A percentile compares a stretch with the other conserved stretches of the same genome.
These are phyloP conservation scores for Chymomyza caudatula DNA, from an alignment of 2,888 invertebrate genomes.

Conservation along the genomic window DNA sequence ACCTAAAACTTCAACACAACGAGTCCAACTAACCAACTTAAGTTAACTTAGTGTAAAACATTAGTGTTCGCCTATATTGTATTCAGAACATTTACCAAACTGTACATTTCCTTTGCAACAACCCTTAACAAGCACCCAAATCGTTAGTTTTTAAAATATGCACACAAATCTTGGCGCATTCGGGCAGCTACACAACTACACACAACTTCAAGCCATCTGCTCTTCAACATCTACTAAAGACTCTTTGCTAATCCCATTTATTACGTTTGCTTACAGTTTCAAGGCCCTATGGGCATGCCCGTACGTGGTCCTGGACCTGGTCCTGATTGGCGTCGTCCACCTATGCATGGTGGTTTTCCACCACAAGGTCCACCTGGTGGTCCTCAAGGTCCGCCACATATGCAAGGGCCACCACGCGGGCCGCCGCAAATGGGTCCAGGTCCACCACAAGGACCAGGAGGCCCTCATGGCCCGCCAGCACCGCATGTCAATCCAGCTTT, in stretches of 20 bases:
- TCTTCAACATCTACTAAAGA: not conserved
- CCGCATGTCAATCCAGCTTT: conserved; percentile 98
- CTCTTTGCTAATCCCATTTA: not conserved
- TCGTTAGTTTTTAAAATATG: not conserved
- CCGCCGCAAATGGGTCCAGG: conserved; percentile 80
- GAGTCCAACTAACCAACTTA: conserved; percentile 55
- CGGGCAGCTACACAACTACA: not conserved
- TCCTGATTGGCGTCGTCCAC: conserved; percentile 87
- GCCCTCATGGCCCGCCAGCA: conserved; percentile 85
- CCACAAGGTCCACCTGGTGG: conserved; percentile 81
- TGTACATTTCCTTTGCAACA: not conserved
- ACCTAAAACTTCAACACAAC: conserved; percentile 36
- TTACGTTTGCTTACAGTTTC: conserved; percentile 67
- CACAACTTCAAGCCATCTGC: not conserved
- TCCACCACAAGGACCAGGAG: conserved; percentile 77
- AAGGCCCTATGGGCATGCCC: conserved; percentile 79
- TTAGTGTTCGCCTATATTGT: conserved; percentile 53
- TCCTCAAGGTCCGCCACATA: conserved; percentile 84
- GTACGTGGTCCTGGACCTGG: conserved; percentile 81
- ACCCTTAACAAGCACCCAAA: not conserved
- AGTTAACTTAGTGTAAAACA: conserved; percentile 54
- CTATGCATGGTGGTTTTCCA: conserved; percentile 84
- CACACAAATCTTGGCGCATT: not conserved
- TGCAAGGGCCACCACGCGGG: conserved; percentile 83
- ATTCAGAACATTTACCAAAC: conserved; percentile 59